phyloP scores from a whole-genome alignment of 1,140 invertebrate species.

The Euura lappo region DNA sequence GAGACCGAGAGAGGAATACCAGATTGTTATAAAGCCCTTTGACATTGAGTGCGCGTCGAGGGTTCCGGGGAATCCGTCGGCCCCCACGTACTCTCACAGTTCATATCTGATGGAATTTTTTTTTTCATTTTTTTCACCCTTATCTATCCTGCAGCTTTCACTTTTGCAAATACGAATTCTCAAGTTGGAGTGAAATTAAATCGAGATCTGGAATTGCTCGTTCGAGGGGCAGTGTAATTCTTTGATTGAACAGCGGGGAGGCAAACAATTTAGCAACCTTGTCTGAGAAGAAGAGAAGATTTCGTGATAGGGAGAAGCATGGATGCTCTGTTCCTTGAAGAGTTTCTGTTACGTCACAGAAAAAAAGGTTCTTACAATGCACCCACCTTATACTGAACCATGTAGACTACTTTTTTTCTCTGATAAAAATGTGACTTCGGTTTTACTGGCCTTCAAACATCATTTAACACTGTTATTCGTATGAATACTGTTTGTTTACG shows the following conservation, averaged over 20 bases:
- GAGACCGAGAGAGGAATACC: slow-evolving; percentile 16
- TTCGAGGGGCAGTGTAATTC: not conserved
- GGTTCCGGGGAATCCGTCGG: slow-evolving; percentile 20
- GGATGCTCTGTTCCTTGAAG: too few relatives aligned
- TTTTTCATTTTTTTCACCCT: not conserved
- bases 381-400: too few relatives aligned
- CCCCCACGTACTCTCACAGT: slow-evolving; percentile 12
- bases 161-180: not conserved
- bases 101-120: slow-evolving; percentile 13
- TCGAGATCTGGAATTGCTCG: not conserved
- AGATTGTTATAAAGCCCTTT: slow-evolving; percentile 41
- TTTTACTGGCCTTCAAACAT: too few relatives aligned
- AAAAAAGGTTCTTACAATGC: too few relatives aligned
- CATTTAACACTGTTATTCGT: too few relatives aligned
- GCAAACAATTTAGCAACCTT: not conserved
- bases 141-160: not conserved
- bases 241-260: not conserved
- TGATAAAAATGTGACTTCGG: too few relatives aligned
- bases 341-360: too few relatives aligned
- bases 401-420: too few relatives aligned
- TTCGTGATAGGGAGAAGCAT: too few relatives aligned
- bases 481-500: too few relatives aligned
- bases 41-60: slow-evolving; percentile 46
- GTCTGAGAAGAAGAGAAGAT: not conserved
- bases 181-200: not conserved